Evolutionary conservation across 2,113 vertebrate genomes (phyloP).

Genomic region (Lepisosteus osseus): DNA sequence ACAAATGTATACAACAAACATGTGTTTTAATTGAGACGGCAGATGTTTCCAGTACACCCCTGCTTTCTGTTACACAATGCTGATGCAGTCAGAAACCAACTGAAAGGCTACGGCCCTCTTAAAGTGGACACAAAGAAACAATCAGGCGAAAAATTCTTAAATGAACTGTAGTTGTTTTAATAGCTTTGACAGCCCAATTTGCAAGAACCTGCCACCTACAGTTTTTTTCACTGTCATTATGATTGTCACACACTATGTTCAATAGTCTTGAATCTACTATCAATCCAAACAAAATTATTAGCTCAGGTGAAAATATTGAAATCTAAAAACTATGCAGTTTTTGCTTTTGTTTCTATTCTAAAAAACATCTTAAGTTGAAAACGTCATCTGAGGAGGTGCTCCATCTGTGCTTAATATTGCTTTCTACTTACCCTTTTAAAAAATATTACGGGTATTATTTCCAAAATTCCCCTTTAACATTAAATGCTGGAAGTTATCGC

Average conservation of each 20-base stretch:
- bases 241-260: constrained; percentile 49
- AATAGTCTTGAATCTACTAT: constrained; percentile 47
- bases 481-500: too few species aligned
- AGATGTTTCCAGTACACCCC: constrained; percentile 41
- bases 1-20: constrained; percentile 59
- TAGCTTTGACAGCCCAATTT: constrained; percentile 44
- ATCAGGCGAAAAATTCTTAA: constrained; percentile 48
- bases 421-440: too few species aligned
- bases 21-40: constrained; percentile 54
- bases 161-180: constrained; percentile 48
- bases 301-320: constrained; percentile 4
- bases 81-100: constrained; percentile 24
- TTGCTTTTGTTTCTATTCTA: constrained; percentile 24
- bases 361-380: too few species aligned
- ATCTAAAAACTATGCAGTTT: neutral
- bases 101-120: constrained; percentile 41
- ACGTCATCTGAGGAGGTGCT: too few species aligned
- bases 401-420: too few species aligned
- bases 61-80: constrained; percentile 43
- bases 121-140: constrained; percentile 46
- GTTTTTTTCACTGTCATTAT: constrained; percentile 33
- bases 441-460: too few species aligned
- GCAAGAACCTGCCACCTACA: constrained; percentile 47
- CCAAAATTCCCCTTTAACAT: too few species aligned
- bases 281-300: constrained; percentile 19